Evolutionary conservation across 2,888 invertebrate genomes (phyloP).

Genomic region (Tetheella fluctuosa): DNA sequence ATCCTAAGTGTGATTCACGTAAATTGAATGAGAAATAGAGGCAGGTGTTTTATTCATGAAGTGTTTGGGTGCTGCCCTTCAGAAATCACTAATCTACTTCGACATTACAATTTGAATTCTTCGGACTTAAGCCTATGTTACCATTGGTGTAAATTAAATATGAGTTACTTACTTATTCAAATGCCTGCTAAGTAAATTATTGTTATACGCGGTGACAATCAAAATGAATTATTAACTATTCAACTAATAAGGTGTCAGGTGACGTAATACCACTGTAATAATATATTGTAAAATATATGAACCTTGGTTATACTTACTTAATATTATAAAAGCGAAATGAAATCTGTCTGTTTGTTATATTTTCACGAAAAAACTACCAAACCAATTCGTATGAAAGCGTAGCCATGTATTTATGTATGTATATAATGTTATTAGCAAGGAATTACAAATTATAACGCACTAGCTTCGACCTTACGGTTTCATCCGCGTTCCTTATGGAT

Average conservation of each 20-base stretch:
- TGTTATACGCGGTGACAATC: neutral
- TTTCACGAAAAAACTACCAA: too few relatives aligned
- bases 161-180: neutral
- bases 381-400: too few relatives aligned
- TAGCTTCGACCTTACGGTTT: too few relatives aligned
- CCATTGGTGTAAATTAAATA: slow-evolving; percentile 7
- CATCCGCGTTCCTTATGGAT: too few relatives aligned
- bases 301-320: neutral
- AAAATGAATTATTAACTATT: neutral
- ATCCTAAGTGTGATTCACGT: slow-evolving; percentile 47
- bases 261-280: neutral
- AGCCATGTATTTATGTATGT: too few relatives aligned
- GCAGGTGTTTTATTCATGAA: slow-evolving; percentile 53
- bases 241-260: neutral
- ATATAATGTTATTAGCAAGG: too few relatives aligned
- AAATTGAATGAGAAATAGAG: slow-evolving; percentile 51
- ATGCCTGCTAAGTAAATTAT: neutral
- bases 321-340: too few relatives aligned
- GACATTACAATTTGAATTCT: slow-evolving; percentile 41
- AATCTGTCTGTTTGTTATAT: too few relatives aligned
- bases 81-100: slow-evolving; percentile 43
- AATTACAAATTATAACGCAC: too few relatives aligned
- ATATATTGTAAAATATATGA: neutral
- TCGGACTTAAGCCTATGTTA: slow-evolving; percentile 14
- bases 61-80: slow-evolving; percentile 32